Conservation (phyloP, 2,888 invertebrate species). For the Euproctis similis region DNA sequence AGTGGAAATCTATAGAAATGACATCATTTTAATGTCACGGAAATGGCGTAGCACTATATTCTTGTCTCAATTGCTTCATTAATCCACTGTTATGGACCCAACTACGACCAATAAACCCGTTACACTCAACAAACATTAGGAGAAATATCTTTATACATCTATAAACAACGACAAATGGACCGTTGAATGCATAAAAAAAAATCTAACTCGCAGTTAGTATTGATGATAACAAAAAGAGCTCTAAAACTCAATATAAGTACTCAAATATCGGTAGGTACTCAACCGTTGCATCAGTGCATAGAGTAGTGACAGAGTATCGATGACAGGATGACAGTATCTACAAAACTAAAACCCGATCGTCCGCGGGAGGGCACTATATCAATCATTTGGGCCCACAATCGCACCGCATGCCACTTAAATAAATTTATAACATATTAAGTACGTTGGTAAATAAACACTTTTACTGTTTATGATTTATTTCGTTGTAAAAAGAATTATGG, state of each 20-base stretch:
- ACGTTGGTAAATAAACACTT: conserved; percentile 72
- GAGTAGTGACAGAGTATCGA: conserved; percentile 22
- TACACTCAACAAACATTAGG: conserved; percentile 20
- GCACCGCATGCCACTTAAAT: conserved; percentile 71
- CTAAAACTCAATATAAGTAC: conserved; percentile 24
- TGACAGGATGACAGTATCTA: conserved; percentile 55
- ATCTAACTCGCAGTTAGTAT: conserved; percentile 29
- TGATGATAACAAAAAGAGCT: conserved; percentile 49
- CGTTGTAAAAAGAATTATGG: conserved; percentile 64
- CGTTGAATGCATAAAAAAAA: conserved; percentile 25
- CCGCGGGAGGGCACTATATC: conserved; percentile 63
- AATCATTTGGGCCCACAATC: conserved; percentile 64
- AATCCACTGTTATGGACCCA: conserved; percentile 12
- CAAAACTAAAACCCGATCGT: conserved; percentile 52
- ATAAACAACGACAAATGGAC: conserved; percentile 23
- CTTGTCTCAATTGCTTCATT: conserved; percentile 18
- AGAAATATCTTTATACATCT: conserved; percentile 22
- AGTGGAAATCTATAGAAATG: no score
- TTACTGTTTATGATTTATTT: conserved; percentile 73
- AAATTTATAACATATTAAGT: conserved; percentile 76
- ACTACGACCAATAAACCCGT: conserved; percentile 15
- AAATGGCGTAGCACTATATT: no score
- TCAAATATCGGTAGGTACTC: conserved; percentile 30
- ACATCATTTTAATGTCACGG: no score
- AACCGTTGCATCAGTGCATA: conserved; percentile 31